These are phyloP conservation scores for Andrena trimmerana DNA, from an alignment of 2,888 invertebrate species.

Conservation along the genomic window DNA sequence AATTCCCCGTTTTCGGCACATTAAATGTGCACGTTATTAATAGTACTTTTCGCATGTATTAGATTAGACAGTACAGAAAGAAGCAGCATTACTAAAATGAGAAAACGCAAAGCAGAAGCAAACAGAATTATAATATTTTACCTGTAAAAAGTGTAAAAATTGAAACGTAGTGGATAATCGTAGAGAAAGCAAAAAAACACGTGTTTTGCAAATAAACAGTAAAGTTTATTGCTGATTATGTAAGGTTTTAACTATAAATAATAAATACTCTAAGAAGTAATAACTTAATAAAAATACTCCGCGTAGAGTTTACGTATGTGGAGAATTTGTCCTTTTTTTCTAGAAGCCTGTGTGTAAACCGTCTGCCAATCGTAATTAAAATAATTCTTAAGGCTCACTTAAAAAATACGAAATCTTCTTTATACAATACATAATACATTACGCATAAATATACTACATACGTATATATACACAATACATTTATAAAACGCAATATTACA, in stretches of 20 bases:
- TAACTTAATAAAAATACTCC: constrained; percentile 35
- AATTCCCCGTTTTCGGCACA: not conserved
- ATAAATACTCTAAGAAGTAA: constrained; percentile 44
- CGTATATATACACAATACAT: constrained; percentile 43
- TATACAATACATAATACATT: constrained; percentile 51
- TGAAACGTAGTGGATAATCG: constrained; percentile 11
- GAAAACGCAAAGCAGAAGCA: not conserved
- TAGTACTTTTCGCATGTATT: not conserved
- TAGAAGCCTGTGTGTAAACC: constrained; percentile 12
- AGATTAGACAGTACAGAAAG: not conserved
- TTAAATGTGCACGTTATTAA: constrained; percentile 1
- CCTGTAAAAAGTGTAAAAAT: not conserved
- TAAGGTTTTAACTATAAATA: constrained; percentile 38
- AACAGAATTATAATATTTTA: not conserved
- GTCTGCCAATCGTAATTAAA: constrained; percentile 25
- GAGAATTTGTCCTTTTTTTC: constrained; percentile 11
- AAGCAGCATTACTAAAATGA: not conserved
- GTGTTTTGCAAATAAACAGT: constrained; percentile 33
- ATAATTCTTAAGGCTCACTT: constrained; percentile 12
- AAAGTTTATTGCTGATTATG: constrained; percentile 45
- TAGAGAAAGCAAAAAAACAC: constrained; percentile 29
- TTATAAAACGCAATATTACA: constrained; percentile 35
- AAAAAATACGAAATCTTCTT: constrained; percentile 40
- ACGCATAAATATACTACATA: constrained; percentile 41
- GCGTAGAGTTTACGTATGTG: not conserved